Base-by-base conservation (phyloP, 2,113 vertebrate genomes). In the Elachura formosa region DNA sequence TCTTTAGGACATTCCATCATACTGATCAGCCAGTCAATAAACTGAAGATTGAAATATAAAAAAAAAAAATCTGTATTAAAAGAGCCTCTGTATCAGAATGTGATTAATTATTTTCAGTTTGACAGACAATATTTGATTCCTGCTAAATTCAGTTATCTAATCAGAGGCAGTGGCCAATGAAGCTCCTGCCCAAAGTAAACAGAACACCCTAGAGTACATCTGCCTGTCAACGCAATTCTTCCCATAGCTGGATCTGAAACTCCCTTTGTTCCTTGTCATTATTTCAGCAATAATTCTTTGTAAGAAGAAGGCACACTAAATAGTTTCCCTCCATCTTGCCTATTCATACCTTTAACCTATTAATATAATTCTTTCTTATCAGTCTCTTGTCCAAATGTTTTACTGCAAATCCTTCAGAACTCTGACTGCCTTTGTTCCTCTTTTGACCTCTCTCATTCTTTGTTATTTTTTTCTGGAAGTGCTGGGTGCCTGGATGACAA, bases 21-120 rank as follows among this genome's bases (percentile, higher is more conserved):
- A 97, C 54, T 98, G 82, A 99, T 98, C 11, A 99, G 96, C 99
- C 99, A 99, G 91, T 99, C 99, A 94, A 99, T 98, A 96, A 99
- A 99, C 99, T 99, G 94, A 79, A 96, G 21, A 94, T 67, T 84
- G 68, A 96, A 95, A 97, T 26, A 80, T 55, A 93, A 82, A 75
- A 8, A 78, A 76, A 8, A 77, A 46, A 29, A 84, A 46, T 6
- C 29, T 46, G 23, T 89, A 66, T 96, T 74, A 95, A 81, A 72
- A 90, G 25, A 46, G 48, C 8, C 6, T 40, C 26, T 38, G 20
- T 22, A 87, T 82, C 58, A 74, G 18, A 84, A 36, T 18, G 61
- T 0, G 3, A 59, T 2, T 14, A 74, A 58, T 66, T 82, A 10
- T 67, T 87, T 78, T 56, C 31, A 26, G 14, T 69, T 80, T 78